These are phyloP conservation scores for Ceratoteleas bidentatus DNA, from an alignment of 1,140 invertebrate species.

Conservation along the genomic window DNA sequence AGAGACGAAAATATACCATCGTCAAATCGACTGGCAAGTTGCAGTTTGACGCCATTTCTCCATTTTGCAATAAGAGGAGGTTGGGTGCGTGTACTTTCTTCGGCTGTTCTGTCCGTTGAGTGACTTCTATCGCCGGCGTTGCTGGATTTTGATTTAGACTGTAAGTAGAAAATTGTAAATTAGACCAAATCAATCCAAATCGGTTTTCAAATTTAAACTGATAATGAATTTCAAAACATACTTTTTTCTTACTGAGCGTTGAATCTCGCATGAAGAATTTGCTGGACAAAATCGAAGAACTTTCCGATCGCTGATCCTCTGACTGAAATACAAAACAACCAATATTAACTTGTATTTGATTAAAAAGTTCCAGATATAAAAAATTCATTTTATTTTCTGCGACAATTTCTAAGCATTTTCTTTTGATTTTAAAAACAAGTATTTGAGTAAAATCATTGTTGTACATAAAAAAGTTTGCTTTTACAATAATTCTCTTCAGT, in stretches of 20 bases:
- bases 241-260: conserved; percentile 80
- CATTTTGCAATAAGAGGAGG: conserved; percentile 86
- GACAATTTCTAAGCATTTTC: too few species aligned
- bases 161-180: conserved; percentile 8
- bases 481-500: too few species aligned
- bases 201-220: too few species aligned
- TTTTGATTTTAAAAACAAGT: too few species aligned
- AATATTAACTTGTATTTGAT: too few species aligned
- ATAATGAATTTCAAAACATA: conserved; percentile 27
- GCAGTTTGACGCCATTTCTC: conserved; percentile 86
- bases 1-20: conserved; percentile 72
- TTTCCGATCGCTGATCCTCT: conserved; percentile 88
- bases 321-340: conserved; percentile 82
- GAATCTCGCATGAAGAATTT: conserved; percentile 86
- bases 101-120: conserved; percentile 71
- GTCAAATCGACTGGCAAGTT: conserved; percentile 85
- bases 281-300: conserved; percentile 87
- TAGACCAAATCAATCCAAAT: not conserved
- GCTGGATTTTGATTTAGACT: conserved; percentile 74
- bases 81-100: conserved; percentile 74
- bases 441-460: too few species aligned
- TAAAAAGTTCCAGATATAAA: too few species aligned
- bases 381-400: too few species aligned
- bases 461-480: too few species aligned
- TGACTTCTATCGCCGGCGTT: conserved; percentile 74